Percentiles rank a stretch among this genome's conserved stretches.
Conservation (phyloP, 1,140 invertebrate species). For the Monochamus saltuarius region DNA sequence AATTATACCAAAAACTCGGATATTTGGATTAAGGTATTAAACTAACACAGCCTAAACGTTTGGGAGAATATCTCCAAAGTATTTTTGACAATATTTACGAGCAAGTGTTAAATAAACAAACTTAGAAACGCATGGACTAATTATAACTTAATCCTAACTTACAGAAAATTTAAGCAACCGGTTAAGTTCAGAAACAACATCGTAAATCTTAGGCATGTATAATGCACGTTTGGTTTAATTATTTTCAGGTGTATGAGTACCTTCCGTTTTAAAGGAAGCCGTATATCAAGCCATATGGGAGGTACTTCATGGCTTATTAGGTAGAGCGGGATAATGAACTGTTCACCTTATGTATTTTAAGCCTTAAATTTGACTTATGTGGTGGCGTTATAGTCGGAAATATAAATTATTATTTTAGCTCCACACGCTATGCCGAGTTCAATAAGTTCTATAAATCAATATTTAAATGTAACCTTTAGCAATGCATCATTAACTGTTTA, state of each 20-base stretch:
- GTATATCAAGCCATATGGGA: slow-evolving; percentile 30
- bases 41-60: no score
- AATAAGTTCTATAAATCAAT: no score
- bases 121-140: no score
- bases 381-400: slow-evolving; percentile 25
- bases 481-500: no score
- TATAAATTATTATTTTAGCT: slow-evolving; percentile 21
- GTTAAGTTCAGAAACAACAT: background rate
- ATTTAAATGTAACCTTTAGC: no score
- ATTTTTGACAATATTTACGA: no score
- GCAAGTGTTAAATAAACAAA: no score
- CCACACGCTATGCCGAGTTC: slow-evolving; percentile 10
- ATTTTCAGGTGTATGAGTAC: slow-evolving; percentile 20
- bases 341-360: slow-evolving; percentile 29
- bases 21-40: no score
- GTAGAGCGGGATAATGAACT: slow-evolving; percentile 30
- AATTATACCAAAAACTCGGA: no score
- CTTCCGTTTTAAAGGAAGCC: slow-evolving; percentile 4
- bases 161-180: background rate
- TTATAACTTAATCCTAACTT: no score
- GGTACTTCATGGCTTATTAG: slow-evolving; percentile 25
- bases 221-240: slow-evolving; percentile 19
- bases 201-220: slow-evolving; percentile 6
- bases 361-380: slow-evolving; percentile 32
- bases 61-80: no score